These are phyloP conservation scores for Galago senegalensis DNA, from an alignment of 2,797 vertebrate species.

Conservation along the genomic window DNA sequence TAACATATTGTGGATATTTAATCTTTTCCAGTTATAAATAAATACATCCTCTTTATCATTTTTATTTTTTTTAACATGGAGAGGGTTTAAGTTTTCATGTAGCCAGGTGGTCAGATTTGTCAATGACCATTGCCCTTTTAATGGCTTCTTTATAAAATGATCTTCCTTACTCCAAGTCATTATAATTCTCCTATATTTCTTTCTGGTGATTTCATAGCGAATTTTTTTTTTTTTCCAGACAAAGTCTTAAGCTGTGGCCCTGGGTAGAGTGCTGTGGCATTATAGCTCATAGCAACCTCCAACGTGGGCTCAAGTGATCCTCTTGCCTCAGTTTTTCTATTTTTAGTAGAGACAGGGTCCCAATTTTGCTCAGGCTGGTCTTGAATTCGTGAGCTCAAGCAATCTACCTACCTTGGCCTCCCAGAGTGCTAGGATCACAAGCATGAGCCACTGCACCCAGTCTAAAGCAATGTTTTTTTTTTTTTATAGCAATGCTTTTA, in stretches of 20 bases:
- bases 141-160: background rate
- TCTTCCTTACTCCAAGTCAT: background rate
- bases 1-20: background rate
- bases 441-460: too few relatives aligned
- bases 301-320: too few relatives aligned
- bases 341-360: too few relatives aligned
- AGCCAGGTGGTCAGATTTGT: conserved; percentile 6
- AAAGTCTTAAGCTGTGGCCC: too few relatives aligned
- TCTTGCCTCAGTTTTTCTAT: too few relatives aligned
- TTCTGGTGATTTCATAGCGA: conserved; percentile 58
- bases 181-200: conserved; percentile 10
- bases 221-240: background rate
- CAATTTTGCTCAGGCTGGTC: too few relatives aligned
- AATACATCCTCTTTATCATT: background rate
- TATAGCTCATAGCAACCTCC: too few relatives aligned
- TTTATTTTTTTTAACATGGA: background rate
- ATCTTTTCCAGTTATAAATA: background rate
- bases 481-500: background rate
- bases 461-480: background rate
- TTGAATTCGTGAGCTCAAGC: too few relatives aligned
- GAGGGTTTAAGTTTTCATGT: conserved; percentile 39
- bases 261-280: too few relatives aligned
- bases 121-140: background rate
- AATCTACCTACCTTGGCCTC: too few relatives aligned
- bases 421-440: too few relatives aligned